phyloP scores from a whole-genome alignment of 2,888 invertebrate species.

The Caenorhabditis panamensis region DNA sequence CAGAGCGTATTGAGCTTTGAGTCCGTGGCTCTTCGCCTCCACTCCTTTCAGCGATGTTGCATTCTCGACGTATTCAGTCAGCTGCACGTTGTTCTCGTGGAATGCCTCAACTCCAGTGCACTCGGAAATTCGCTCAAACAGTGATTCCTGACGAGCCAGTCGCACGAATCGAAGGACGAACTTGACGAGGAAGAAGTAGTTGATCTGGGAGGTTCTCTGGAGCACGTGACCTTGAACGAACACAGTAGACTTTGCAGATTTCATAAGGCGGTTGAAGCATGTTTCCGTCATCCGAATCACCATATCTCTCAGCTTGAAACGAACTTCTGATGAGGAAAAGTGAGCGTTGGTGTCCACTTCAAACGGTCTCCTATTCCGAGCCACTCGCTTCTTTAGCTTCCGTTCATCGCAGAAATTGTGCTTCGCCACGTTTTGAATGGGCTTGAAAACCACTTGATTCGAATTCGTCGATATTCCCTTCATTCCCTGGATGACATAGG shows the following conservation, averaged over 20 bases:
- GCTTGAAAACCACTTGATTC: constrained; percentile 81
- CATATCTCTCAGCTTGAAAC: constrained; percentile 93
- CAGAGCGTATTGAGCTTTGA: constrained; percentile 88
- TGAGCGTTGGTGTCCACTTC: constrained; percentile 86
- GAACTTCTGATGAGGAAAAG: constrained; percentile 90
- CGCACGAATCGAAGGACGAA: constrained; percentile 54
- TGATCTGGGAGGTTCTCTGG: constrained; percentile 52
- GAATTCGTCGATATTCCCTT: constrained; percentile 92
- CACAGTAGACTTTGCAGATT: constrained; percentile 44
- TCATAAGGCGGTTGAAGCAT: constrained; percentile 88
- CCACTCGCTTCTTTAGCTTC: constrained; percentile 80
- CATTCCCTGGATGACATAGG: constrained; percentile 92
- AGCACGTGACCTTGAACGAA: constrained; percentile 49
- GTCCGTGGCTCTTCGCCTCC: constrained; percentile 63
- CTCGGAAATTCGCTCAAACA: constrained; percentile 34
- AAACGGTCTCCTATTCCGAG: constrained; percentile 60
- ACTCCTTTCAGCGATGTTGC: constrained; percentile 86
- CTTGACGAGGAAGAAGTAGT: constrained; percentile 58
- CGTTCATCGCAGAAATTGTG: constrained; percentile 70
- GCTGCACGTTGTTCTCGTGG: constrained; percentile 94
- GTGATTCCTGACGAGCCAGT: constrained; percentile 10
- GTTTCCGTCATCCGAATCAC: constrained; percentile 93
- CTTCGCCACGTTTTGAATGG: constrained; percentile 63
- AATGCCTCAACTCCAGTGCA: constrained; percentile 93
- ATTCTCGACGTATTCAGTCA: constrained; percentile 82